Base-by-base conservation (phyloP, 2,113 vertebrate genomes). In the Maccullochella peelii region DNA sequence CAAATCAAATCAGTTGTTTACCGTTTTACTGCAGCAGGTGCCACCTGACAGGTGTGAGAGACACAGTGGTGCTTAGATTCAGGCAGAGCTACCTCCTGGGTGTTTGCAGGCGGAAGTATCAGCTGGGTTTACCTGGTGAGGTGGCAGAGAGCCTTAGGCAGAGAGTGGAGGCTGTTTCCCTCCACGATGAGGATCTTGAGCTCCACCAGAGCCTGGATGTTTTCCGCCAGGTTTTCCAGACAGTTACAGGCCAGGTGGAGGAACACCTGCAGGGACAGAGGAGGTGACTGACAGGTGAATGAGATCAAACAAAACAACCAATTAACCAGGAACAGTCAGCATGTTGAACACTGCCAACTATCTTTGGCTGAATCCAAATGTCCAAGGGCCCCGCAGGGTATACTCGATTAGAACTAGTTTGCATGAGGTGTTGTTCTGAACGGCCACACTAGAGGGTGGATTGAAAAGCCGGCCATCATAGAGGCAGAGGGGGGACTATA, bases 101-200 rank as follows among this genome's bases (percentile, higher is more conserved):
- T 18, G 15, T n/a, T 59, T 25, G 25, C 1, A 30, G 23, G 25
- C 6, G 7, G 25, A n/a, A 15, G 15, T 30, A 8, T 14, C 15
- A 30, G 15, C 8, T 33, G 8, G 59, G 18, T 2, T 21, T 40
- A 49, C 16, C 44, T 49, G 25, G 8, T 30, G 30, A 16, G 49
- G 12, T 42, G 23, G 94, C 97, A 97, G 77, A 99, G 93, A 0
- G 96, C 95, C n/a, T 95, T 96, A 0, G 98, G 97, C 77, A 99
- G 92, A 1, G 87, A 91, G 66, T 95, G 96, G 50, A 99, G 96
- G 4, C 86, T 94, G 91, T 99, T 99, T 33, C 94, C 95, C 84
- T 99, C 97, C 0, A 96, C 82, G 0, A 99, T 99, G 58, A 99
- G 95, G 80, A 97, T 98, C 88, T 97, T 97, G 27, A 99, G 87